Conservation (phyloP, 2,888 invertebrate species). For the Rhogogaster chlorosoma region DNA sequence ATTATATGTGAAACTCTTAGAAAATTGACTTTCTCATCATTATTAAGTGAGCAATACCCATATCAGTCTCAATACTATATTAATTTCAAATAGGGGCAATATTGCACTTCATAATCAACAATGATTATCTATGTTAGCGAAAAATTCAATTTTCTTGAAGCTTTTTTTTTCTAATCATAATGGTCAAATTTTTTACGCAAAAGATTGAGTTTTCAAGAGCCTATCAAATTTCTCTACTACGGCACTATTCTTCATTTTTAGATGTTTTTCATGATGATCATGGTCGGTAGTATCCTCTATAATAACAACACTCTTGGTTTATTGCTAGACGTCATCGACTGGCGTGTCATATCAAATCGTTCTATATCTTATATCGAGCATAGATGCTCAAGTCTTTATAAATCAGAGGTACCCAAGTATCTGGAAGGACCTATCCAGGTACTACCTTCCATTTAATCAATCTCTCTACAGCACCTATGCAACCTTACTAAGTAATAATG, state of each 20-base stretch:
- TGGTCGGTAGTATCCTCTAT: slow-evolving; percentile 73
- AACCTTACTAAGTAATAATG: slow-evolving; percentile 34
- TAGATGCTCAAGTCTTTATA: slow-evolving; percentile 63
- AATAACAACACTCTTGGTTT: slow-evolving; percentile 71
- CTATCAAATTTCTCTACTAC: slow-evolving; percentile 18
- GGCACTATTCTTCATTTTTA: slow-evolving; percentile 68
- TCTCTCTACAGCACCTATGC: slow-evolving; percentile 24
- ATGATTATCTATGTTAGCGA: not conserved
- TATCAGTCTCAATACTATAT: not conserved
- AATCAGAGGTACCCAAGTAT: slow-evolving; percentile 67
- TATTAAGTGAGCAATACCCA: not conserved
- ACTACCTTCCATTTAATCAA: slow-evolving; percentile 58
- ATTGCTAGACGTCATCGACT: slow-evolving; percentile 69
- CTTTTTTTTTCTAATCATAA: not conserved
- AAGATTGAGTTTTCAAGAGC: not conserved
- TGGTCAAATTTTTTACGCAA: not conserved
- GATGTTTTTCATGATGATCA: slow-evolving; percentile 73
- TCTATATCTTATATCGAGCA: slow-evolving; percentile 66
- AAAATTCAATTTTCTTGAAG: not conserved
- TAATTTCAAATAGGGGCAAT: not conserved
- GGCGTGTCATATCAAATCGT: slow-evolving; percentile 66
- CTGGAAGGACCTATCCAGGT: slow-evolving; percentile 73
- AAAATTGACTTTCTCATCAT: not conserved
- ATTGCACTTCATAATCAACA: not conserved
- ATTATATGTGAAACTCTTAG: not conserved